These are phyloP conservation scores for Ctena decussata DNA, from an alignment of 2,888 invertebrate species.

Conservation along the genomic window DNA sequence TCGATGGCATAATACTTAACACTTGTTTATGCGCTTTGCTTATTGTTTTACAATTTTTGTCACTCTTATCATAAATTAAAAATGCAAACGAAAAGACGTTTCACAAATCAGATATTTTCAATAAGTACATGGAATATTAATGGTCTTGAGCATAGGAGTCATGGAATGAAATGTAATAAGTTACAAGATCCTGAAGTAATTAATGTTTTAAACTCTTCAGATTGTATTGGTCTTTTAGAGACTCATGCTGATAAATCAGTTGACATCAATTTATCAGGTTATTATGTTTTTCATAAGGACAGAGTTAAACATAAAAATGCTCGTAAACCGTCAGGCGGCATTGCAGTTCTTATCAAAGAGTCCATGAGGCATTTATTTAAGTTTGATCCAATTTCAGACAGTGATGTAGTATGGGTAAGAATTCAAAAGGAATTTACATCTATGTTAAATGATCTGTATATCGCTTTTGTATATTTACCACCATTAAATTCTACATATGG, in stretches of 20 bases:
- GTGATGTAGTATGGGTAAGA: not conserved
- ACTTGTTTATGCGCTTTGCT: not conserved
- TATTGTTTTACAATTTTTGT: not conserved
- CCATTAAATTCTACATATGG: not conserved
- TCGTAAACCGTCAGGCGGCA: not conserved
- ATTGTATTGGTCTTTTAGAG: not conserved
- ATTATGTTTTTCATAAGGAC: not conserved
- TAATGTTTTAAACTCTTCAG: not conserved
- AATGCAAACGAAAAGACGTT: not conserved
- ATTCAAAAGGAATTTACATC: not conserved
- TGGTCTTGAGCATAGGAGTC: slow-evolving; percentile 3
- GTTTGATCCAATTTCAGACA: not conserved
- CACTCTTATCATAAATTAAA: not conserved
- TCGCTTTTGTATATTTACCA: not conserved
- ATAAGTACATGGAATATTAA: not conserved
- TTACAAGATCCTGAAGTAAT: not conserved
- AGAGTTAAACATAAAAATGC: not conserved
- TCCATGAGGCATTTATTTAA: not conserved
- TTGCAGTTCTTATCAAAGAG: not conserved
- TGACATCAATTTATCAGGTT: not conserved
- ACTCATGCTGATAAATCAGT: not conserved
- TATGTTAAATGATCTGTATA: not conserved
- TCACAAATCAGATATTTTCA: not conserved
- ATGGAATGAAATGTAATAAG: slow-evolving; percentile 2
- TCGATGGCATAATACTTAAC: not conserved